These are phyloP conservation scores for Phengaris alcon DNA, from an alignment of 2,888 invertebrate genomes.

Conservation along the genomic window DNA sequence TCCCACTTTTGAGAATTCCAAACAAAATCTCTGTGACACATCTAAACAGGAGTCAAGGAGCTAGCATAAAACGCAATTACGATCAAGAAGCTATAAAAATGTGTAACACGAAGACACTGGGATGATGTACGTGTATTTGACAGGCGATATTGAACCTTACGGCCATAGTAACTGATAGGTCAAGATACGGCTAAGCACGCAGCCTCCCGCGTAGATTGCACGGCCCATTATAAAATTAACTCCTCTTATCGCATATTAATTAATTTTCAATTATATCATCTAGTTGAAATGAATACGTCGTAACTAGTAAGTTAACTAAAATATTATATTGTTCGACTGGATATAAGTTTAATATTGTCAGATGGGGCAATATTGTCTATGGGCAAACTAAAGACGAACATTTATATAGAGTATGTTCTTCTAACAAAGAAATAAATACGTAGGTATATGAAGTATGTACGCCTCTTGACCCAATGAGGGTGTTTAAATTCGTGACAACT, in stretches of 20 bases:
- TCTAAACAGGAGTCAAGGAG: conserved; percentile 1
- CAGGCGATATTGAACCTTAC: conserved; percentile 8
- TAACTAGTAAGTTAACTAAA: no score
- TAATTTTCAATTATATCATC: conserved; percentile 16
- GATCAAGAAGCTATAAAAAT: conserved; percentile 45
- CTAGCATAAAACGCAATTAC: conserved; percentile 39
- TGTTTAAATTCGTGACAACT: no score
- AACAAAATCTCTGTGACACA: not conserved
- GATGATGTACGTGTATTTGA: conserved; percentile 34
- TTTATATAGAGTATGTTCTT: no score
- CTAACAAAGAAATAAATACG: no score
- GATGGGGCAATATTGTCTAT: no score
- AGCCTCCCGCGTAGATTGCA: conserved; percentile 29
- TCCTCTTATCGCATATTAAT: not conserved
- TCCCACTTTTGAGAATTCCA: not conserved
- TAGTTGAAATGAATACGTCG: not conserved
- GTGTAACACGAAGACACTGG: conserved; percentile 50
- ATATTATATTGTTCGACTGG: no score
- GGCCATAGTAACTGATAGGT: conserved; percentile 44
- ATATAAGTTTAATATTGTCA: not conserved
- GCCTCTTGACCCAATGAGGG: no score
- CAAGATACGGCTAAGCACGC: conserved; percentile 52
- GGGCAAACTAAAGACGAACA: no score
- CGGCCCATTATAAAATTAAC: conserved; percentile 21
- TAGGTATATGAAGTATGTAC: no score